Base-by-base conservation (phyloP, 2,888 invertebrate genomes). In the Miltochrista miniata region DNA sequence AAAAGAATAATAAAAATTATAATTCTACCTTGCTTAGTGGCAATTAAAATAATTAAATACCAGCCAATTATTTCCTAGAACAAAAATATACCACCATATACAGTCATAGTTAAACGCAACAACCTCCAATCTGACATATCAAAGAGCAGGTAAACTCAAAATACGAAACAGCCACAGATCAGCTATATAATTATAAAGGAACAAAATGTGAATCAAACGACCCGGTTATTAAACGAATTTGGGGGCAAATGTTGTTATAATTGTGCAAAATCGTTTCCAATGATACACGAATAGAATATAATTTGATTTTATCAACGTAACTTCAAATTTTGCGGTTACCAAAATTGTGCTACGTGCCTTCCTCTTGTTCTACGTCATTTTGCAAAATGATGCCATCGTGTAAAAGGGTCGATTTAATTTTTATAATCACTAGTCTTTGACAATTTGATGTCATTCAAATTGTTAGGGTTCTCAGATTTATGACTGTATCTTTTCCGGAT, bases 221-320 rank as follows among this genome's bases (percentile, higher is more conserved):
- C 68, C 61, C 77, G 70, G 81, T 86, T 87, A 90, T 90, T 89
- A 90, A 88, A 85, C 79, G 76, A 76, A 79, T 83, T 84, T 81
- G 73, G 77, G 80, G 65, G 77, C 85, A 90, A 90, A 91, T 90
- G 89, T 69, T 83, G 82, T 91, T 90, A 89, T 91, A 91, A 91
- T 91, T 72, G 88, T 72, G 72, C 63, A 54, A 65, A 72, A 67
- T 72, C 70, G 74, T 58, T 79, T 73, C 68, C 68, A 85, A 84
- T 87, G 86, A 85, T 87, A 88, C 67, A 65, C 66, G 73, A 72
- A 73, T 79, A 75, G 72, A 69, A 70, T 64, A 72, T 79, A 72
- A 78, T 79, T 83, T 79, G 76, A 72, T 76, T 79, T 70, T 74
- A 74, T 74, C 73, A 76, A 64, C 64, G 54, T 59, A 67, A 63